These are phyloP conservation scores for Pogonocherus hispidulus DNA, from an alignment of 2,888 invertebrate species.

Conservation along the genomic window DNA sequence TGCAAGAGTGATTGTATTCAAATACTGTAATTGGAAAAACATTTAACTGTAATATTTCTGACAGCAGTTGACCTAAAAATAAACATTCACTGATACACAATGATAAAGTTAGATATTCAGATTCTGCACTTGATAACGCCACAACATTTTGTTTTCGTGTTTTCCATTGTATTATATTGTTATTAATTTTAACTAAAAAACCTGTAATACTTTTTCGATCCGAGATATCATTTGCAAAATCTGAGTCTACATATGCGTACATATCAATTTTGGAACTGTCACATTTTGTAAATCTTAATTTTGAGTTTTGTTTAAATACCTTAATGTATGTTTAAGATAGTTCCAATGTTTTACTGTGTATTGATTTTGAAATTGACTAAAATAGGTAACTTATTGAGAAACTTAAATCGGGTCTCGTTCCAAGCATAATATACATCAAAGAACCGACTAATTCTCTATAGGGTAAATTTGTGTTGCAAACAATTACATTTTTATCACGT, in stretches of 20 bases:
- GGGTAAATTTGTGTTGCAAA: not conserved
- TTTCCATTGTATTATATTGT: constrained; percentile 44
- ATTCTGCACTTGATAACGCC: constrained; percentile 43
- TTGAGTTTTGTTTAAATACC: constrained; percentile 42
- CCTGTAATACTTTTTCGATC: constrained; percentile 47
- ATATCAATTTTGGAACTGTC: constrained; percentile 16
- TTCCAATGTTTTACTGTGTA: not conserved
- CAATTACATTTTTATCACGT: not conserved
- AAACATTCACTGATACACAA: constrained; percentile 41
- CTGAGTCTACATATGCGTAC: constrained; percentile 44
- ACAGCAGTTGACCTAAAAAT: constrained; percentile 39
- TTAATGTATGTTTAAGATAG: not conserved
- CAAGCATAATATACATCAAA: constrained; percentile 48
- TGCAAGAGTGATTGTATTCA: constrained; percentile 38
- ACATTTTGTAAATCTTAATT: constrained; percentile 39
- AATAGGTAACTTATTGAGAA: constrained; percentile 45
- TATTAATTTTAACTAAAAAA: constrained; percentile 40
- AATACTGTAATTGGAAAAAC: constrained; percentile 32
- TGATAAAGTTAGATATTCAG: constrained; percentile 45
- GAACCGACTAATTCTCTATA: constrained; percentile 43
- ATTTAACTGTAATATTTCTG: constrained; percentile 33
- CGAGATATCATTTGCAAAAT: constrained; percentile 44
- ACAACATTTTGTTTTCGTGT: constrained; percentile 44
- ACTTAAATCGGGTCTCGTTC: constrained; percentile 47
- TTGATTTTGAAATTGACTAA: constrained; percentile 44